Conservation (phyloP, 1,140 invertebrate genomes). For the Papilio polyxenes region DNA sequence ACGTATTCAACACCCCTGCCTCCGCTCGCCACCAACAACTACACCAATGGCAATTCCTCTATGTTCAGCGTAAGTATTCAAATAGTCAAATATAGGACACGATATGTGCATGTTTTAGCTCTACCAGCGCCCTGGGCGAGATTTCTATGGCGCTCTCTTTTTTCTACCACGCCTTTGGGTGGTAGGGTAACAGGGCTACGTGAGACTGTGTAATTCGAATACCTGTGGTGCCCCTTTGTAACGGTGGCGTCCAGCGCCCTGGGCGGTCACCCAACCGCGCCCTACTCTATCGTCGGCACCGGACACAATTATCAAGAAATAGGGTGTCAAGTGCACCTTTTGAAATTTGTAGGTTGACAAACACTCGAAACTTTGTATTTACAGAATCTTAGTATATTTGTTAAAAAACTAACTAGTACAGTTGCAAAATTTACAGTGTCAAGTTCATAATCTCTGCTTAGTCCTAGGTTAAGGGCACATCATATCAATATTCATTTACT, state of each 20-base stretch:
- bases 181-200: too few species aligned
- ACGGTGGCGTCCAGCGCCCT: too few species aligned
- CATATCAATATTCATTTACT: slow-evolving; percentile 29
- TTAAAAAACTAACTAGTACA: too few species aligned
- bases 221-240: too few species aligned
- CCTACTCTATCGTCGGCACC: too few species aligned
- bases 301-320: background rate
- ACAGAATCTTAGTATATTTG: too few species aligned
- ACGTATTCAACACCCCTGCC: slow-evolving; percentile 85
- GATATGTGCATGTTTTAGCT: too few species aligned
- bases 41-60: slow-evolving; percentile 72
- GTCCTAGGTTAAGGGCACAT: background rate
- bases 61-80: slow-evolving; percentile 72
- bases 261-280: too few species aligned
- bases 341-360: background rate
- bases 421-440: background rate
- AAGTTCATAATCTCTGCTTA: background rate
- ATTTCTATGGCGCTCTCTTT: too few species aligned
- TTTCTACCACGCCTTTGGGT: too few species aligned
- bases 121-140: too few species aligned
- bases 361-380: background rate
- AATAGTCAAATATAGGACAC: background rate
- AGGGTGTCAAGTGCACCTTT: background rate
- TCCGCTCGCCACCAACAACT: slow-evolving; percentile 80
- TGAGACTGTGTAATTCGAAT: too few species aligned